Evolutionary conservation across 2,888 invertebrate genomes (phyloP), one percentile per base, ranked within the genome.

Genomic region (Ophion slaviceki): DNA sequence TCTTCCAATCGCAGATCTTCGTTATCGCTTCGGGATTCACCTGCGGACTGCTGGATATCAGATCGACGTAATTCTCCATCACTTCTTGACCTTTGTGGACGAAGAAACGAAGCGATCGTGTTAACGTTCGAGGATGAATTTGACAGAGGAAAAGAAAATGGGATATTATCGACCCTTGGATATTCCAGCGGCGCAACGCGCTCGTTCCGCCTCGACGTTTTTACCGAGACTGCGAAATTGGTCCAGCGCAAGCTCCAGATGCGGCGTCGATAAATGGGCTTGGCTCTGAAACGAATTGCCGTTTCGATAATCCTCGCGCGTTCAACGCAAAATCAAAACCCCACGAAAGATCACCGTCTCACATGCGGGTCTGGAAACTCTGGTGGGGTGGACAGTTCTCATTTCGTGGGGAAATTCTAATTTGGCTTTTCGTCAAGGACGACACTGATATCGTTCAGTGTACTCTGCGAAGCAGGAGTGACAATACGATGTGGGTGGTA

Each of bases 1-100:
- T 91, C 88, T 95, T 95, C 95, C 95, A 95, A 81, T 94, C 94
- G 6, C 95, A 95, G 0, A 93, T 91, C 88, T 94, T 94, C 71
- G 93, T 89, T 85, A 94, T 92, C 1, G 95, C 94, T 6, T 94
- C 90, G 0, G 93, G 2, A 62, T 90, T 87, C 79, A 94, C 94
- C 0, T 70, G 82, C 7, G 92, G 92, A 6, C 95, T 94, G 84
- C 94, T 93, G 59, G 92, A 90, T 75, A 95, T 80, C 24, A 95
- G 88, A 80, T 92, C 91, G 80, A 95, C 94, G 87, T 95, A 95
- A 0, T 94, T 91, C 0, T 94, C 91, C 93, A 95, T 95, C 32
- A 93, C 88, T 89, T 95, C 95, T 93, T 95, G 95, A 4, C 95
- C 95, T 95, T 47, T 47, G 10, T 11, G 20, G 36, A n/a, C 6